Conservation (phyloP, 2,797 vertebrate genomes). For the Amazona ochrocephala region DNA sequence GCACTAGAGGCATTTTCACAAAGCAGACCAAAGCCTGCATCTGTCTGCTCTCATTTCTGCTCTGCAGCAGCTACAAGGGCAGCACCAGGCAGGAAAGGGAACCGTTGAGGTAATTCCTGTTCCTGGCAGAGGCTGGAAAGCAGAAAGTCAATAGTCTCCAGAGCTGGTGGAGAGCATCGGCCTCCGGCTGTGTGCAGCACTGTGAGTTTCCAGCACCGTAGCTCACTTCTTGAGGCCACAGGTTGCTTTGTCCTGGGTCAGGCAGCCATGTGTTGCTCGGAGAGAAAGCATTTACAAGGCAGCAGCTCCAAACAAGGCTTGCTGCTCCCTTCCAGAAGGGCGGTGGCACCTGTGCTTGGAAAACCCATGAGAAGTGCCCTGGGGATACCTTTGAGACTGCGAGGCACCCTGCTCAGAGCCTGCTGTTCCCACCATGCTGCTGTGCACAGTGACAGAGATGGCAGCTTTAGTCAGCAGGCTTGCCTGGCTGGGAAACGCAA, state of each 20-base stretch:
- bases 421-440: background rate
- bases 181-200: background rate
- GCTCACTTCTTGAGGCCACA: background rate
- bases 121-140: background rate
- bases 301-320: background rate
- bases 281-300: background rate
- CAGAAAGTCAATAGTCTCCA: background rate
- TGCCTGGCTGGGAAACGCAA: background rate
- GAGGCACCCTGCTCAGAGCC: background rate
- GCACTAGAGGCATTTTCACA: background rate
- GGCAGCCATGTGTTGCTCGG: background rate
- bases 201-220: background rate
- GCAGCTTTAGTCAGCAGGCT: background rate
- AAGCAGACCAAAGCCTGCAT: background rate
- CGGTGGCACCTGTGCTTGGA: background rate
- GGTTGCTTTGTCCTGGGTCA: background rate
- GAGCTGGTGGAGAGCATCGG: background rate
- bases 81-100: background rate
- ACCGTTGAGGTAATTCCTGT: background rate
- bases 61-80: background rate
- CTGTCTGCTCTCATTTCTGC: background rate
- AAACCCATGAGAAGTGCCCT: slow-evolving; percentile 1
- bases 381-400: background rate
- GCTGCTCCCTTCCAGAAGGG: background rate
- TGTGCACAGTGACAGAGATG: background rate